Percentiles rank a stretch among this genome's conserved stretches.
Evolutionary conservation across 2,888 invertebrate species (phyloP).

Genomic region (Podabrus alpinus): DNA sequence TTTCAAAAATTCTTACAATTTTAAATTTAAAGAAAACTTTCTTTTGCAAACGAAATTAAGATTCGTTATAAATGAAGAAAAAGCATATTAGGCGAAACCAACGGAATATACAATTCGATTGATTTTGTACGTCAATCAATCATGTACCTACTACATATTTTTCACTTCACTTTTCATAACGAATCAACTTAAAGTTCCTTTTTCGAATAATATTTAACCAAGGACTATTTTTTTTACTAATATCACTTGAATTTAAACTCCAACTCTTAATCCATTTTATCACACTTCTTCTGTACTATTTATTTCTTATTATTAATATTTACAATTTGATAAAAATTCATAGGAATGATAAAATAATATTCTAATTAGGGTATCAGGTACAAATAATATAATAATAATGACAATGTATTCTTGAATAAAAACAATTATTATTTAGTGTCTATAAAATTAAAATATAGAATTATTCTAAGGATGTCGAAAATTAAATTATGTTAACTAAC

Average conservation of each 20-base stretch:
- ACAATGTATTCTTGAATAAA: background rate
- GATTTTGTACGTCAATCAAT: background rate
- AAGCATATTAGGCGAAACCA: background rate
- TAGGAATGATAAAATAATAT: constrained; percentile 9
- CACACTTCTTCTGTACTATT: constrained; percentile 12
- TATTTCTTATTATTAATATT: constrained; percentile 22
- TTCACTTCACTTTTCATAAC: background rate
- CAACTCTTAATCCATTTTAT: background rate
- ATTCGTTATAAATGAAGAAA: background rate
- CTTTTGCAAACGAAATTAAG: background rate
- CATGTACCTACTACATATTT: background rate
- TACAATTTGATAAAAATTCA: constrained; percentile 20
- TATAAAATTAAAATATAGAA: constrained; percentile 3
- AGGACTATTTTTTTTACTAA: background rate
- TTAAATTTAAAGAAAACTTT: background rate
- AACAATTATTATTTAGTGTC: background rate
- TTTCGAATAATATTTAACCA: background rate
- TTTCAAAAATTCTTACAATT: background rate
- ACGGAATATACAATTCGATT: background rate
- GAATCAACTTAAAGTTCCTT: background rate
- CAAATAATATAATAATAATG: constrained; percentile 12
- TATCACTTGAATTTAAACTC: background rate
- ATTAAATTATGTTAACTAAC: constrained; percentile 23
- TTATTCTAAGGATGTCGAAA: constrained; percentile 7
- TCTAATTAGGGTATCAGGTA: constrained; percentile 4